These are phyloP conservation scores for Charaxes varanes DNA, from an alignment of 1,140 invertebrate species.

Conservation along the genomic window DNA sequence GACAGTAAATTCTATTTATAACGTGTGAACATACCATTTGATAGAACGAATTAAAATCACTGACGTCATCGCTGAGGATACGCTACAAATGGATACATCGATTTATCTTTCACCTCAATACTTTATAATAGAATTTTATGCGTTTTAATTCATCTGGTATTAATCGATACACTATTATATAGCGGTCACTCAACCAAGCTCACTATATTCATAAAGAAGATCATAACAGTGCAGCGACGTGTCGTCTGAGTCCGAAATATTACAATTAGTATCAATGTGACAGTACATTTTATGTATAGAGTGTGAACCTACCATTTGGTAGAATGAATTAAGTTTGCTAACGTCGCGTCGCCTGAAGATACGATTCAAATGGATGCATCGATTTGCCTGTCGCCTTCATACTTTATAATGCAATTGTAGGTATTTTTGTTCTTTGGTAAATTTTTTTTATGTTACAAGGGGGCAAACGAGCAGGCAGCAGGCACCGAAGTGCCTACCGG, in stretches of 20 bases:
- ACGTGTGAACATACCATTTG: too few species aligned
- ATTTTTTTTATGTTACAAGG: too few species aligned
- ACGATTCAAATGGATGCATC: slow-evolving; percentile 37
- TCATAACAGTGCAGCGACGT: slow-evolving; percentile 54
- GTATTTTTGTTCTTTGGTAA: slow-evolving; percentile 7
- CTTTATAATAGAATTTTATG: too few species aligned
- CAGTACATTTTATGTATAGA: slow-evolving; percentile 59
- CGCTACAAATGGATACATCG: too few species aligned
- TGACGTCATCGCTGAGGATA: too few species aligned
- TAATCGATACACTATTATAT: too few species aligned
- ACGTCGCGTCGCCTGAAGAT: slow-evolving; percentile 23
- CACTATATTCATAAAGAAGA: slow-evolving; percentile 59
- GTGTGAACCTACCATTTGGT: slow-evolving; percentile 45
- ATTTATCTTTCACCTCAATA: too few species aligned
- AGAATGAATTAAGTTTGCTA: slow-evolving; percentile 54
- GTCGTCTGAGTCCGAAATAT: slow-evolving; percentile 57
- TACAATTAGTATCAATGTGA: slow-evolving; percentile 60
- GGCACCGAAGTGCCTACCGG: too few species aligned
- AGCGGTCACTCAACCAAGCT: slow-evolving; percentile 38
- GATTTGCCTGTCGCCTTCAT: slow-evolving; percentile 42
- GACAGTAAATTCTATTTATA: too few species aligned
- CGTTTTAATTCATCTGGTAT: too few species aligned
- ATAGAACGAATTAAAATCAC: too few species aligned
- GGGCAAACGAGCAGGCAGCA: too few species aligned
- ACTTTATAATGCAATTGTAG: slow-evolving; percentile 29